A percentile compares a stretch with the other conserved stretches of the same genome.
These are phyloP conservation scores for Pemphredon lugubris DNA, from an alignment of 2,888 invertebrate species.

Conservation along the genomic window DNA sequence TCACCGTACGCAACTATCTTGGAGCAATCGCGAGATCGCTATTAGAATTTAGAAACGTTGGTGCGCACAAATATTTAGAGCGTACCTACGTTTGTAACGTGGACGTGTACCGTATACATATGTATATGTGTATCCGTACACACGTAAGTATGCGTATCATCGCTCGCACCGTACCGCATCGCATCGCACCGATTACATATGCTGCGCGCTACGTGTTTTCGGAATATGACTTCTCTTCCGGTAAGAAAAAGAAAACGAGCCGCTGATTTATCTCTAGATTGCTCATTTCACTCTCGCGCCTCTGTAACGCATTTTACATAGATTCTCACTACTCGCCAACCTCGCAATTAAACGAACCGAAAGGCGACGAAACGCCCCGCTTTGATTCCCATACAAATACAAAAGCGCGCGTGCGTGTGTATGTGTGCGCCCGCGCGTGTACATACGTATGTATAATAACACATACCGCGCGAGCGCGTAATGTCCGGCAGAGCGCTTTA, in stretches of 20 bases:
- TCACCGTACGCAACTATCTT: too few species aligned
- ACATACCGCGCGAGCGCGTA: constrained; percentile 24
- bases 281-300: constrained; percentile 59
- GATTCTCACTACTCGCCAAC: constrained; percentile 32
- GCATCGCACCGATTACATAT: too few species aligned
- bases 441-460: too few species aligned
- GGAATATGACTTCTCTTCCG: constrained; percentile 56
- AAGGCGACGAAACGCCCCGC: constrained; percentile 52
- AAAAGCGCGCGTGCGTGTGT: too few species aligned
- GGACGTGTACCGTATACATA: too few species aligned
- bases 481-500: constrained; percentile 44
- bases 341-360: constrained; percentile 50
- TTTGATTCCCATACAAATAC: constrained; percentile 34
- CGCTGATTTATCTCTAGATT: constrained; percentile 56
- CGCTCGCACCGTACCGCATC: constrained; percentile 30
- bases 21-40: too few species aligned
- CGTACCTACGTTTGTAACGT: too few species aligned
- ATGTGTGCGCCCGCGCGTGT: too few species aligned
- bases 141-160: constrained; percentile 19
- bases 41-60: too few species aligned
- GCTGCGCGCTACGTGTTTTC: constrained; percentile 46
- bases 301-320: constrained; percentile 47
- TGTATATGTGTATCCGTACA: constrained; percentile 17
- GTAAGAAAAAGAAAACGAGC: constrained; percentile 60
- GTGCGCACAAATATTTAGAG: too few species aligned